phyloP scores from a whole-genome alignment of 2,888 invertebrate genomes.

The Crocallis elinguaria region DNA sequence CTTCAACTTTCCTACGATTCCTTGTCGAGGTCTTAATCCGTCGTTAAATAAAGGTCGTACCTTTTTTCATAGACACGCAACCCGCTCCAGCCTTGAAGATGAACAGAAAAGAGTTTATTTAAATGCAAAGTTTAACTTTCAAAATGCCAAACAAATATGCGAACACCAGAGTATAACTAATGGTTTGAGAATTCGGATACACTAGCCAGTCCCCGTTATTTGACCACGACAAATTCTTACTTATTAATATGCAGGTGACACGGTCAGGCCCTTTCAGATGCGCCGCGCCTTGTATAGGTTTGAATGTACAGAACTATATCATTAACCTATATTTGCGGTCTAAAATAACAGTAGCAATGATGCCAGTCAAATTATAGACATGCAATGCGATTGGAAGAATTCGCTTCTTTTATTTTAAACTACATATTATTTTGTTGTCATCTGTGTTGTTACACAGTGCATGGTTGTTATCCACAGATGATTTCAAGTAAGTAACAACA shows the following conservation, averaged over 20 bases:
- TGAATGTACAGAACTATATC: constrained; percentile 14
- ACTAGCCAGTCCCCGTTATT: constrained; percentile 30
- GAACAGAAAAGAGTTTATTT: constrained; percentile 12
- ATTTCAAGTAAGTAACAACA: no score
- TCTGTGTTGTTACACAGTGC: no score
- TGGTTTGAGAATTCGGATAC: constrained; percentile 30
- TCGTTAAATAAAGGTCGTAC: no score
- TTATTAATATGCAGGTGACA: constrained; percentile 36
- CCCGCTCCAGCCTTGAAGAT: no score
- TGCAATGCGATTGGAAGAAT: background rate
- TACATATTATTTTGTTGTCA: no score
- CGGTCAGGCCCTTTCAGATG: constrained; percentile 26
- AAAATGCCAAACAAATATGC: constrained; percentile 14
- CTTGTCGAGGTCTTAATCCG: no score
- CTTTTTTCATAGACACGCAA: no score
- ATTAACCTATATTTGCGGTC: constrained; percentile 20
- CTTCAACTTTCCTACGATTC: no score
- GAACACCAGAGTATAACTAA: constrained; percentile 19
- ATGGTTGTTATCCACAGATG: no score
- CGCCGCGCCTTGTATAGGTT: constrained; percentile 10
- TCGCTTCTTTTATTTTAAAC: background rate
- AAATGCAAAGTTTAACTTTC: constrained; percentile 23
- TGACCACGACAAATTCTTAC: constrained; percentile 32
- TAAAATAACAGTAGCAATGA: constrained; percentile 12
- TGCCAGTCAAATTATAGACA: constrained; percentile 7